phyloP scores from a whole-genome alignment of 2,113 vertebrate species.

The Silurus asotus region DNA sequence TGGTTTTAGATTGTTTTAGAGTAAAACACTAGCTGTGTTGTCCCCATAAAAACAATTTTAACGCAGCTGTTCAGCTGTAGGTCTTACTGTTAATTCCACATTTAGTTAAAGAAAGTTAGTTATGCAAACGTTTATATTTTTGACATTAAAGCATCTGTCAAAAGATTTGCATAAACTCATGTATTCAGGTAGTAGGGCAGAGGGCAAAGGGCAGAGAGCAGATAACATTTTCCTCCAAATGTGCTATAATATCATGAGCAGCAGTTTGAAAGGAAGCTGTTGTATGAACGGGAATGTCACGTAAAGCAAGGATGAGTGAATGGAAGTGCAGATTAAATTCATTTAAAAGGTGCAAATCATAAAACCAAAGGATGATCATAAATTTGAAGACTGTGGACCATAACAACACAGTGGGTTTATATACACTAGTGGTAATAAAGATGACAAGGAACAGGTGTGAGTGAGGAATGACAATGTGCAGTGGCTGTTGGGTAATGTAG shows the following conservation, averaged over 20 bases:
- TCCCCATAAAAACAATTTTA: neutral
- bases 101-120: too few species aligned
- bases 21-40: neutral
- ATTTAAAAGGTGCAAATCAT: too few species aligned
- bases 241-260: neutral
- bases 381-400: too few species aligned
- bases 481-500: too few species aligned
- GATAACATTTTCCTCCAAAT: neutral
- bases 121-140: neutral
- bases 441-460: too few species aligned
- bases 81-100: neutral
- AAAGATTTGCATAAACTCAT: neutral
- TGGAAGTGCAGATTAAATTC: too few species aligned
- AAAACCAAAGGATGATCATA: too few species aligned
- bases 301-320: too few species aligned
- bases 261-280: neutral
- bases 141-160: neutral
- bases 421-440: too few species aligned
- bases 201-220: neutral
- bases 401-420: too few species aligned
- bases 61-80: neutral
- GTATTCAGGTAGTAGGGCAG: neutral
- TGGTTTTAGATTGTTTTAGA: neutral
- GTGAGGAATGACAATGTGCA: too few species aligned
- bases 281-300: neutral